Evolutionary conservation across 2,113 vertebrate genomes (phyloP).

Genomic region (Oryctolagus cuniculus): DNA sequence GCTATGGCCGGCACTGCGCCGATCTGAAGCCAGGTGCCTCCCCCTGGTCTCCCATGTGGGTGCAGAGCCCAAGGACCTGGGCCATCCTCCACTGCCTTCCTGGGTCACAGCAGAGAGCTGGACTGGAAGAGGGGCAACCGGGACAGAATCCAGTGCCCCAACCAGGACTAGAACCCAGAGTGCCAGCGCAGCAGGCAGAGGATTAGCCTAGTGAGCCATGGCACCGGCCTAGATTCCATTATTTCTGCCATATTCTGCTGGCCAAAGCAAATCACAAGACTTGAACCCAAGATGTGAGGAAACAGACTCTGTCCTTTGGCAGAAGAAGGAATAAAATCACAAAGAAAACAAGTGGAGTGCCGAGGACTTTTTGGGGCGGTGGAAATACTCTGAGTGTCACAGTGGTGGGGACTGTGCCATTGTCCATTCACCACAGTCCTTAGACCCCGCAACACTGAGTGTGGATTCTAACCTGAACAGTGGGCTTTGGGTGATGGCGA

Average conservation of each 20-base stretch:
- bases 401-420: neutral
- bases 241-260: neutral
- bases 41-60: no score
- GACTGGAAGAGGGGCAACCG: no score
- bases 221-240: neutral
- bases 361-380: neutral
- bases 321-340: neutral
- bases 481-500: neutral
- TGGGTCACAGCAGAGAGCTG: no score
- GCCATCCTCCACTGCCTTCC: no score
- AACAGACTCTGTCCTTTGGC: neutral
- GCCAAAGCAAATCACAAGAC: neutral
- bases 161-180: no score
- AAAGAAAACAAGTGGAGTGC: neutral
- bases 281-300: neutral
- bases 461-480: neutral
- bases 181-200: no score
- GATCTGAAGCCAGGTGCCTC: no score
- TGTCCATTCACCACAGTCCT: neutral
- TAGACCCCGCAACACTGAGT: neutral
- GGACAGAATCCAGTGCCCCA: no score
- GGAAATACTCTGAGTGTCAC: neutral
- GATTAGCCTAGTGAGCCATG: no score
- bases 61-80: no score
- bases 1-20: no score